Conservation (phyloP, 2,113 vertebrate genomes). For the Xenopus tropicalis region DNA sequence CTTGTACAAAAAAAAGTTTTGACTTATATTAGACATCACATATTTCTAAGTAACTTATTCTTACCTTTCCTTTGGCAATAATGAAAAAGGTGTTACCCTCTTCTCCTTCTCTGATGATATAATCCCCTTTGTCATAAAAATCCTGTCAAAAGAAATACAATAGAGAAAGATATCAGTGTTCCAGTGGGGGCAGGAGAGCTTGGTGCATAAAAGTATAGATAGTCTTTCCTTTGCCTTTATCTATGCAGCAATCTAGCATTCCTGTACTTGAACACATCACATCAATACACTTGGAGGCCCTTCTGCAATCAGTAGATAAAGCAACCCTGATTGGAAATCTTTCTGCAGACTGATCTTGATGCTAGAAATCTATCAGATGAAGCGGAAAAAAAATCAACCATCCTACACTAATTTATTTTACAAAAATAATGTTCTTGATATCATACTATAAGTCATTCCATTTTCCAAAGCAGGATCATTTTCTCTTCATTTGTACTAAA, state of each 20-base stretch:
- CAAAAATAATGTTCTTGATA: no score
- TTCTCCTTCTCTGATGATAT: constrained; percentile 74
- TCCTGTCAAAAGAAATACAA: constrained; percentile 54
- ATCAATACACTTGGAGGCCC: not conserved
- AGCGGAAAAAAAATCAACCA: no score
- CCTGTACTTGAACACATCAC: no score
- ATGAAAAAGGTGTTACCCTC: constrained; percentile 77
- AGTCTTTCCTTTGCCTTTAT: not conserved
- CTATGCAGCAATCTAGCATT: not conserved
- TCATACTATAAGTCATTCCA: no score
- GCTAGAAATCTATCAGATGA: no score
- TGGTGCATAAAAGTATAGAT: not conserved
- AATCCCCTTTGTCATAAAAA: constrained; percentile 71
- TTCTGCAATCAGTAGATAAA: constrained; percentile 11
- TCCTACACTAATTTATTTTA: no score
- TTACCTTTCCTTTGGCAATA: constrained; percentile 71
- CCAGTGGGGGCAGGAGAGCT: not conserved
- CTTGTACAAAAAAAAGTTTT: no score
- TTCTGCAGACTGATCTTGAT: not conserved
- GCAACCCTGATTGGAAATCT: not conserved
- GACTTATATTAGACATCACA: not conserved
- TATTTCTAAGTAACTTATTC: not conserved
- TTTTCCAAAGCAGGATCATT: no score
- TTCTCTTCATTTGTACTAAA: no score
- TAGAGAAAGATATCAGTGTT: not conserved